Evolutionary conservation across 2,113 vertebrate species (phyloP).

Genomic region (Onychostoma macrolepis): DNA sequence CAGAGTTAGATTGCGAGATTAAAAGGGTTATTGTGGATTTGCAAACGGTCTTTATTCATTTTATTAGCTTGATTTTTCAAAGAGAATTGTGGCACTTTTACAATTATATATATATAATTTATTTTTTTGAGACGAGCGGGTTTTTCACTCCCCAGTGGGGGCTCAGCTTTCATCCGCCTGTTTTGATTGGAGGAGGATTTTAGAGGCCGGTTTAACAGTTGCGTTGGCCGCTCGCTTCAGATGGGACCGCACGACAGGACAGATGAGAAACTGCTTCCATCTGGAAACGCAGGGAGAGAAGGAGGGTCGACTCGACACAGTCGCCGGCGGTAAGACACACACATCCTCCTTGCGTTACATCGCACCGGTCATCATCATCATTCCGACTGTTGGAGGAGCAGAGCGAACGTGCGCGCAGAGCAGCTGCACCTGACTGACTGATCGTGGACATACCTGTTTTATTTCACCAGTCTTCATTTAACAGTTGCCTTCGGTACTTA

Average conservation of each 20-base stretch:
- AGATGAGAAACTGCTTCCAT: slow-evolving; percentile 63
- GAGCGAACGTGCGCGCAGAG: slow-evolving; percentile 50
- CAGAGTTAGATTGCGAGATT: background rate
- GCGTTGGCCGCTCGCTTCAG: slow-evolving; percentile 49
- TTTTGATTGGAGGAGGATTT: slow-evolving; percentile 60
- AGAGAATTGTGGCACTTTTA: slow-evolving; percentile 36
- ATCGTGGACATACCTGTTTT: slow-evolving; percentile 55
- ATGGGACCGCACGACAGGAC: slow-evolving; percentile 61
- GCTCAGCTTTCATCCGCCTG: slow-evolving; percentile 54
- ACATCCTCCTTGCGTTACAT: slow-evolving; percentile 55
- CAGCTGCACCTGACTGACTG: slow-evolving; percentile 51
- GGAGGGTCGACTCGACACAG: slow-evolving; percentile 53
- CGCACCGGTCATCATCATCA: slow-evolving; percentile 44
- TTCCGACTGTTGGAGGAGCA: slow-evolving; percentile 42
- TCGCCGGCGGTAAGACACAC: slow-evolving; percentile 43
- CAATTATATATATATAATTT: background rate
- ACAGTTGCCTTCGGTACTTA: slow-evolving; percentile 28
- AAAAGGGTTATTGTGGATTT: background rate
- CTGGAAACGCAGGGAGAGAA: slow-evolving; percentile 53
- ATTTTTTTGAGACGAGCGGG: slow-evolving; percentile 17
- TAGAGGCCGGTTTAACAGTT: slow-evolving; percentile 59
- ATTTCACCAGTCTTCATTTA: slow-evolving; percentile 50
- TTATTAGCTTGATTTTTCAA: background rate
- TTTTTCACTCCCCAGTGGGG: slow-evolving; percentile 46
- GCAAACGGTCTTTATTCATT: background rate